Percentiles rank a stretch among this genome's conserved stretches.
phyloP scores from a whole-genome alignment of 2,797 vertebrate genomes.

The Spizella passerina region DNA sequence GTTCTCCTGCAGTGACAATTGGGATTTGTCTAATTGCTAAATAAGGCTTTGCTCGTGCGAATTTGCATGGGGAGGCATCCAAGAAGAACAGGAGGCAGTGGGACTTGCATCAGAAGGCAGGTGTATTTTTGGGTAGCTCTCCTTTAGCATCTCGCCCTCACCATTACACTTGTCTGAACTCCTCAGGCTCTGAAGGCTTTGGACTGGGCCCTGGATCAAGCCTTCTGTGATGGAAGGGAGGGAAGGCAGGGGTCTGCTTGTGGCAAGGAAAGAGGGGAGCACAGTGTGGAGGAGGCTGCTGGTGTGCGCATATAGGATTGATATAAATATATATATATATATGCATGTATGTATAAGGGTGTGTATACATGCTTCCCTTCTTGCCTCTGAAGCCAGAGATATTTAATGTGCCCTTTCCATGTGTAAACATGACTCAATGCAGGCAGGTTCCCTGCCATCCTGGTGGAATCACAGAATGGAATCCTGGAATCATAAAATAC shows the following conservation, averaged over 20 bases:
- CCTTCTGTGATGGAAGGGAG: neutral
- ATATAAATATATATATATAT: fast-evolving
- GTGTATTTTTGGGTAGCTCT: constrained; percentile 20
- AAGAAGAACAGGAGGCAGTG: constrained; percentile 41
- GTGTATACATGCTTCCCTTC: fast-evolving
- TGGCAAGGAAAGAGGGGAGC: neutral
- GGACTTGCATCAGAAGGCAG: constrained; percentile 24
- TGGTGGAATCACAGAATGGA: neutral
- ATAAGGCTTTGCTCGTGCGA: neutral
- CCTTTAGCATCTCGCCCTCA: constrained; percentile 6
- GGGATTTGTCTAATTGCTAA: constrained; percentile 25
- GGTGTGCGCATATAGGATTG: no score
- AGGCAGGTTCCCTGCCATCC: neutral
- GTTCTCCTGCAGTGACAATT: neutral
- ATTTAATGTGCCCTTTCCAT: neutral
- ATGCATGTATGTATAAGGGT: fast-evolving
- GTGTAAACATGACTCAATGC: fast-evolving
- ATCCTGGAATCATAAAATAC: neutral
- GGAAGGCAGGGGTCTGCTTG: neutral
- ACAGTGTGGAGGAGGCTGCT: neutral
- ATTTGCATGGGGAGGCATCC: constrained; percentile 23
- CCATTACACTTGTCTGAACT: neutral
- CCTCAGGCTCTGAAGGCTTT: neutral
- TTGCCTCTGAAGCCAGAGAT: neutral
- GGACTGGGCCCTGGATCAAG: neutral